Evolutionary conservation across 1,140 invertebrate genomes (phyloP), one percentile per base, ranked within the genome.

Genomic region (Drosophila seguyi): DNA sequence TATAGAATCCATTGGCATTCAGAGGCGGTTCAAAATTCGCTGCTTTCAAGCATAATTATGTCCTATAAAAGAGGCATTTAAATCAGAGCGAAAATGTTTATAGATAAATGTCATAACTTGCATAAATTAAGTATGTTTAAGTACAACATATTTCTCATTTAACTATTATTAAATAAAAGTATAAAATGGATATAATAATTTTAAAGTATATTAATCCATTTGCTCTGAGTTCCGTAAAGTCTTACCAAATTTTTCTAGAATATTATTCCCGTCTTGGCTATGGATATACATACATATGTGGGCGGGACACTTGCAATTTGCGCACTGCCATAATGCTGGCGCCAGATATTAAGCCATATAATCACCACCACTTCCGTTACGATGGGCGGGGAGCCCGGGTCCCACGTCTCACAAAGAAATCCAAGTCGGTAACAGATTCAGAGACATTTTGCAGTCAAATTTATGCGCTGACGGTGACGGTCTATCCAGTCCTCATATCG

Each of bases 391-490:
- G 39, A 45, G 52, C 45, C 52, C 41, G 75, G 42, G 65, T 48
- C 52, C 68, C 56, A 68, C 57, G 57, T 45, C 50, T 62, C 57
- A 88, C 75, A 88, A 88, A 88, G 83, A 63, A n/a, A 76, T n/a
- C 53, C 36, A 36, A 27, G 42, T 50, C 57, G 57, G 45, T 48
- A 42, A 11, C 42, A 67, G 29, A 42, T 52, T 61, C 39, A 73
- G 79, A 76, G 83, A 87, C 79, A 87, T 80, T 25, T 88, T 50
- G 71, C 47, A 48, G 29, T 0, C 18, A 73, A 88, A 87, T 87
- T 87, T 88, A 87, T 88, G 84, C 71, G 29, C 38, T 50, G 18
- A 87, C 75, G 82, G 59, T 48, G 68, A 22, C 68, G 55, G 39
- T 65, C 58, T 31, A 29, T 58, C 52, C 44, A 25, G 55, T 48